Percentiles rank a stretch among this genome's conserved stretches.
phyloP scores from a whole-genome alignment of 2,113 vertebrate genomes.

The Anguilla rostrata region DNA sequence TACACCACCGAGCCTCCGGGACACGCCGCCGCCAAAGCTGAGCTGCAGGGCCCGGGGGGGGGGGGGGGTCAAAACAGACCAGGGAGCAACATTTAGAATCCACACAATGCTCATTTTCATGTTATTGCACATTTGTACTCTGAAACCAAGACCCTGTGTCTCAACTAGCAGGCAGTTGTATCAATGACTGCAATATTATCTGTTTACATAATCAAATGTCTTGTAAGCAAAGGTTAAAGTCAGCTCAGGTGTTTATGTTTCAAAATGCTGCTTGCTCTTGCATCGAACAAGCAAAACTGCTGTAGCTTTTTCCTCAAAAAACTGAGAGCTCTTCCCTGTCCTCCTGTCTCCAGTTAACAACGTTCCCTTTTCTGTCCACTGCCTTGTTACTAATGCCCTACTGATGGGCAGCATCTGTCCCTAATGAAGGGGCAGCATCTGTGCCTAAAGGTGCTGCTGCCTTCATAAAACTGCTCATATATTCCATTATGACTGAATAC shows the following conservation, averaged over 20 bases:
- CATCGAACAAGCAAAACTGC: background rate
- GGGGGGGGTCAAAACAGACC: background rate
- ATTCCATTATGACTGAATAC: too few relatives aligned
- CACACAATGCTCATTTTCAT: too few relatives aligned
- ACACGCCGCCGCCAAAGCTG: constrained; percentile 80
- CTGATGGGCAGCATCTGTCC: background rate
- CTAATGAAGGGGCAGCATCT: background rate
- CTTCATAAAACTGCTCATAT: too few relatives aligned
- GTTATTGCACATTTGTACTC: background rate
- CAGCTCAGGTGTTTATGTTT: background rate
- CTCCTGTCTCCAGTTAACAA: background rate
- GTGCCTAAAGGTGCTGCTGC: background rate
- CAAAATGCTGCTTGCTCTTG: background rate
- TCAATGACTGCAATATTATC: background rate
- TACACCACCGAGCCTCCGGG: constrained; percentile 89
- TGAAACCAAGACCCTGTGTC: background rate
- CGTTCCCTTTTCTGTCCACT: background rate
- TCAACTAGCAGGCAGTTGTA: background rate
- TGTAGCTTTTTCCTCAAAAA: background rate
- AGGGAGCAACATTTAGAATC: background rate
- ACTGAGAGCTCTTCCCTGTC: background rate
- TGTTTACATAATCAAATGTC: background rate
- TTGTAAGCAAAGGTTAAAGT: background rate
- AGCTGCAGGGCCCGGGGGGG: constrained; percentile 64
- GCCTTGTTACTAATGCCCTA: background rate